Percentiles rank a stretch among this genome's conserved stretches.
Conservation (phyloP, 2,888 invertebrate genomes). For the Volucella zonaria region DNA sequence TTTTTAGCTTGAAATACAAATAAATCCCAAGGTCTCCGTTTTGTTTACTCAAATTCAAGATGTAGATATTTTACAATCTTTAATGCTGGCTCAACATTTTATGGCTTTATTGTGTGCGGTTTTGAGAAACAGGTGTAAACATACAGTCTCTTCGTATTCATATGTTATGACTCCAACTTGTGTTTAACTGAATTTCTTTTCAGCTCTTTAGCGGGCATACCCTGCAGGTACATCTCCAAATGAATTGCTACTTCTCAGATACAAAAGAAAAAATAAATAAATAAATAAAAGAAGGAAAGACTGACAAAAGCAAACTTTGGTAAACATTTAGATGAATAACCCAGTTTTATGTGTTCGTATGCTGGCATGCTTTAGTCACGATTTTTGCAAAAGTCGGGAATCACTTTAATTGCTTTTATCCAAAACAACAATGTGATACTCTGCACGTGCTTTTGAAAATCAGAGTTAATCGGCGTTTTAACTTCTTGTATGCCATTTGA, state of each 20-base stretch:
- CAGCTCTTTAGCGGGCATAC: neutral
- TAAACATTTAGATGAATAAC: neutral
- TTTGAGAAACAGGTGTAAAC: constrained; percentile 13
- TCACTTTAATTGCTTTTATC: neutral
- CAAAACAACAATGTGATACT: neutral
- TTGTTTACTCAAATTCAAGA: constrained; percentile 2
- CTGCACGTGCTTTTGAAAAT: constrained; percentile 2
- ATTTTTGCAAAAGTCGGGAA: constrained; percentile 1
- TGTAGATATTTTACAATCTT: constrained; percentile 6
- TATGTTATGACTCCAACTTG: neutral
- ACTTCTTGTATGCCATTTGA: neutral
- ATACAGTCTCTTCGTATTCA: neutral
- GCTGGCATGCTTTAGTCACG: constrained; percentile 5
- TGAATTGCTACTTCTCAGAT: constrained; percentile 5
- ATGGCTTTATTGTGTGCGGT: constrained; percentile 3
- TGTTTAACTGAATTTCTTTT: constrained; percentile 2
- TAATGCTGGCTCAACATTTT: neutral
- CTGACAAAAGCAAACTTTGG: neutral
- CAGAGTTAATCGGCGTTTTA: neutral
- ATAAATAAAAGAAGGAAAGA: no score
- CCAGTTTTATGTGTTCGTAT: constrained; percentile 5
- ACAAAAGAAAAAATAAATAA: neutral
- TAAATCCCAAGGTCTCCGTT: constrained; percentile 4
- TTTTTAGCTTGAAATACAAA: constrained; percentile 1
- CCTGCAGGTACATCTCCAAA: constrained; percentile 5